A percentile compares a stretch with the other conserved stretches of the same genome.
phyloP scores from a whole-genome alignment of 2,113 vertebrate genomes.

The Tiliqua scincoides region DNA sequence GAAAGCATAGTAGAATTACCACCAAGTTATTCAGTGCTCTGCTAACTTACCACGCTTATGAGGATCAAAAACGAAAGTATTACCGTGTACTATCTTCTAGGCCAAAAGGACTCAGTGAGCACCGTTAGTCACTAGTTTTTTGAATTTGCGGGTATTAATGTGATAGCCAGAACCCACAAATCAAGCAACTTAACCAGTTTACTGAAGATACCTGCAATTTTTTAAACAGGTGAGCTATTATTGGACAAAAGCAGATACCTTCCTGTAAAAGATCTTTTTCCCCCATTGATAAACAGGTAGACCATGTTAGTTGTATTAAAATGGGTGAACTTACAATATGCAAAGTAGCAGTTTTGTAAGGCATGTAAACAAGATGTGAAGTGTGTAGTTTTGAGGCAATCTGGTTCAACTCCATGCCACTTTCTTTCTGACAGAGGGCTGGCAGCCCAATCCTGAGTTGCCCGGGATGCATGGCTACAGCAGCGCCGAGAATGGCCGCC shows the following conservation, averaged over 20 bases:
- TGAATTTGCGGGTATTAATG: fast-evolving
- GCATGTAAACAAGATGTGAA: not conserved
- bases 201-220: too few species aligned
- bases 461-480: too few species aligned
- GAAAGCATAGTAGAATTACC: too few species aligned
- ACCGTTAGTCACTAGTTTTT: not conserved
- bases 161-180: not conserved
- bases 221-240: not conserved
- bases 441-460: too few species aligned
- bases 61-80: not conserved
- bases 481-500: too few species aligned
- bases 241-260: not conserved
- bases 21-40: too few species aligned
- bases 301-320: not conserved
- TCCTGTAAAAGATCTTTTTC: not conserved
- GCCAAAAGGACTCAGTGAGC: not conserved
- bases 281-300: not conserved
- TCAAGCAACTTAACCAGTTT: not conserved
- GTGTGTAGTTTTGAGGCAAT: not conserved
- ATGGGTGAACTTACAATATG: not conserved
- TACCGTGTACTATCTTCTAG: not conserved
- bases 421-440: too few species aligned
- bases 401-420: not conserved
- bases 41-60: too few species aligned
- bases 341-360: not conserved